Conservation (phyloP, 1,140 invertebrate genomes). For the Pseudachorutes palmiensis region DNA sequence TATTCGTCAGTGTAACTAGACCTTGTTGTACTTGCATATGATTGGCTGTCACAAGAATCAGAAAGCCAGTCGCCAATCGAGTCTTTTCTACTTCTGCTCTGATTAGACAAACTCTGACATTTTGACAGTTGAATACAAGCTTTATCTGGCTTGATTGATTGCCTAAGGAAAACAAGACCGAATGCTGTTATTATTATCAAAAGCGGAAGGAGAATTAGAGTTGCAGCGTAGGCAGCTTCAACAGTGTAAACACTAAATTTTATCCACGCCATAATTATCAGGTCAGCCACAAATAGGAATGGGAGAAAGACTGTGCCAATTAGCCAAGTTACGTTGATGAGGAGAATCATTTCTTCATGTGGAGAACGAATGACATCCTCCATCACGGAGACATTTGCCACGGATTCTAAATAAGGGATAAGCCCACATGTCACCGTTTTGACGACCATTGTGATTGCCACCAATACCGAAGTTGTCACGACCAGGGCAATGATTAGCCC, state of each 20-base stretch:
- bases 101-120: not conserved
- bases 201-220: slow-evolving; percentile 17
- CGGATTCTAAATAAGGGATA: slow-evolving; percentile 20
- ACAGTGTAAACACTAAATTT: slow-evolving; percentile 18
- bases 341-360: slow-evolving; percentile 26
- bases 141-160: not conserved
- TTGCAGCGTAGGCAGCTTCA: slow-evolving; percentile 25
- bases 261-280: slow-evolving; percentile 29
- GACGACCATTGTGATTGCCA: slow-evolving; percentile 20
- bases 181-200: slow-evolving; percentile 17
- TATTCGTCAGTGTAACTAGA: no score
- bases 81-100: not conserved
- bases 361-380: slow-evolving; percentile 8
- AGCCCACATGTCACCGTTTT: slow-evolving; percentile 15
- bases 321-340: slow-evolving; percentile 26
- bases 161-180: slow-evolving; percentile 17
- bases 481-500: slow-evolving; percentile 21
- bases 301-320: slow-evolving; percentile 11
- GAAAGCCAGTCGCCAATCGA: not conserved
- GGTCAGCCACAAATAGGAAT: slow-evolving; percentile 26
- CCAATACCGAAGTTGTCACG: slow-evolving; percentile 20
- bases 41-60: no score
- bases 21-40: no score
- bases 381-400: not conserved
- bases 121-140: not conserved